These are phyloP conservation scores for Ammospiza caudacuta DNA, from an alignment of 2,113 vertebrate species.

Conservation along the genomic window DNA sequence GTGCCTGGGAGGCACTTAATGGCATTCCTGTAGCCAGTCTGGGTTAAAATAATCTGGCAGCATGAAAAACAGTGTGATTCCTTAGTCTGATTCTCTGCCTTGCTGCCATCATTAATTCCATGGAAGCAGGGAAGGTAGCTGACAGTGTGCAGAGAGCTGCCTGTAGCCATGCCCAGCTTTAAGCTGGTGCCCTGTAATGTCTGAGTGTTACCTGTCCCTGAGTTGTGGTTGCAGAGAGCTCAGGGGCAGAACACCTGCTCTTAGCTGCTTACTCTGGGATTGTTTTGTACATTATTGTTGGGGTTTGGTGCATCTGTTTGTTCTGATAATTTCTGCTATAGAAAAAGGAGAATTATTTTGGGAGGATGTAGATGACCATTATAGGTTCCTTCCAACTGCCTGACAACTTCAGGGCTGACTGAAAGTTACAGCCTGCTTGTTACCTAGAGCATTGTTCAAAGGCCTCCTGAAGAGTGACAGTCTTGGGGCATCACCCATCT, in stretches of 20 bases:
- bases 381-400: not conserved
- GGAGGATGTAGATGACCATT: not conserved
- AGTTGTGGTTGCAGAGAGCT: not conserved
- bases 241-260: not conserved
- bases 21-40: not conserved
- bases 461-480: not conserved
- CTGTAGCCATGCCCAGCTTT: not conserved
- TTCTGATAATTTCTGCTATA: not conserved
- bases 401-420: not conserved
- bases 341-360: not conserved
- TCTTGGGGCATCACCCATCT: not conserved
- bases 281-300: not conserved
- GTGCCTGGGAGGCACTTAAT: not conserved
- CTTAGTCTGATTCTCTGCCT: not conserved
- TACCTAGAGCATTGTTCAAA: not conserved
- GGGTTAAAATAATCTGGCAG: not conserved
- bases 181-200: too few species aligned
- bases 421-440: not conserved
- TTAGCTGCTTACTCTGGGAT: not conserved
- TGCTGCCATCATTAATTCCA: not conserved
- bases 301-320: not conserved
- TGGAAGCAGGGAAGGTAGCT: not conserved
- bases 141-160: not conserved
- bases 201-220: too few species aligned
- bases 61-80: not conserved